Evolutionary conservation across 2,888 invertebrate genomes (phyloP).

Genomic region (Hypolimnas misippus): DNA sequence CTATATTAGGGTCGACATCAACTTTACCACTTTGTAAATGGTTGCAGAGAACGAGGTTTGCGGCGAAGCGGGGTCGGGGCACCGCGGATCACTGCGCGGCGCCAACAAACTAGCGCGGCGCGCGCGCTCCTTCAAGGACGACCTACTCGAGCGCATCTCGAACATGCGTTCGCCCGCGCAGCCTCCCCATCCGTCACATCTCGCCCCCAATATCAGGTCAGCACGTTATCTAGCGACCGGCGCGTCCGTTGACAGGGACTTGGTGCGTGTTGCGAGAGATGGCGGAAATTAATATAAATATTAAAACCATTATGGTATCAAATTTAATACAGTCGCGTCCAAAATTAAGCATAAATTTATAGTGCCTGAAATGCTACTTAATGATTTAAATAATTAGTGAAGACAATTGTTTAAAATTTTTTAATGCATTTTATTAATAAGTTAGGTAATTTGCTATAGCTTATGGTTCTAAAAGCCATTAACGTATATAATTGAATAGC

Average conservation of each 20-base stretch:
- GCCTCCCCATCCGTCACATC: slow-evolving; percentile 79
- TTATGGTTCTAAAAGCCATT: too few relatives aligned
- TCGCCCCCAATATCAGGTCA: slow-evolving; percentile 75
- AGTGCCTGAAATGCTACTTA: too few relatives aligned
- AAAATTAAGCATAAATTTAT: too few relatives aligned
- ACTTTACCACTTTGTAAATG: slow-evolving; percentile 39
- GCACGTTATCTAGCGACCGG: slow-evolving; percentile 31
- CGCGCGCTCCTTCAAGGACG: slow-evolving; percentile 96
- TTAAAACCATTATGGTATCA: too few relatives aligned
- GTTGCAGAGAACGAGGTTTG: slow-evolving; percentile 74
- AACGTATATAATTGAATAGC: too few relatives aligned
- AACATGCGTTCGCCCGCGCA: slow-evolving; percentile 93
- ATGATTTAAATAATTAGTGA: too few relatives aligned
- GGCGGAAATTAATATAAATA: neutral
- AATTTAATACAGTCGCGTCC: too few relatives aligned
- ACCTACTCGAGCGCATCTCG: slow-evolving; percentile 94
- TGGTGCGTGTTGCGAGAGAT: slow-evolving; percentile 4
- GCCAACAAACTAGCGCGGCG: slow-evolving; percentile 92
- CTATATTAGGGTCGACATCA: neutral
- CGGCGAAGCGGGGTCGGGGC: slow-evolving; percentile 86
- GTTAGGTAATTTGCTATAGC: too few relatives aligned
- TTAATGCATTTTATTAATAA: too few relatives aligned
- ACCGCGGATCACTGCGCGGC: slow-evolving; percentile 90
- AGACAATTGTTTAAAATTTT: too few relatives aligned
- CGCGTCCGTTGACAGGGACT: slow-evolving; percentile 22